phyloP scores from a whole-genome alignment of 2,797 vertebrate genomes.

The Acipenser ruthenus region DNA sequence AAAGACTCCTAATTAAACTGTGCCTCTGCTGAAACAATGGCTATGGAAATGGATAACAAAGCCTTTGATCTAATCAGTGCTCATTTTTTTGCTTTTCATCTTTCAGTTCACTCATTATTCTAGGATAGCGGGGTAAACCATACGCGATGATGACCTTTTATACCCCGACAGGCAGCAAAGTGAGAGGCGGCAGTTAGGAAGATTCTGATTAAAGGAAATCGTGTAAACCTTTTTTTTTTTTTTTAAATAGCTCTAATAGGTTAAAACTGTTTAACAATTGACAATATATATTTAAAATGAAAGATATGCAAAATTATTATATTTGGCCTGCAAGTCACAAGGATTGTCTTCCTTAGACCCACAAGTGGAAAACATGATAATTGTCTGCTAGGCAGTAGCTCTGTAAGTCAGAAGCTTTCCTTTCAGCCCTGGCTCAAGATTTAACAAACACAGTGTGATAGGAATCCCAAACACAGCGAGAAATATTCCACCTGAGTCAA shows the following conservation, averaged over 20 bases:
- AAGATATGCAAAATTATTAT: too few species aligned
- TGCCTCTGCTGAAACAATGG: constrained; percentile 4
- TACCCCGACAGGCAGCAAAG: not conserved
- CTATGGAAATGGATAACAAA: not conserved
- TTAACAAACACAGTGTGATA: not conserved
- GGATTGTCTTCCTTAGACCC: too few species aligned
- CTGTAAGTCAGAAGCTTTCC: not conserved
- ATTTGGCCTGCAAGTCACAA: too few species aligned
- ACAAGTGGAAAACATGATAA: not conserved
- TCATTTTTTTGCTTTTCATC: constrained; percentile 7
- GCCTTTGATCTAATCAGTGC: constrained; percentile 6
- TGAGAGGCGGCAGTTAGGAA: too few species aligned
- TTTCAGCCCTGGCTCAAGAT: not conserved
- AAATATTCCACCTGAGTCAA: too few species aligned
- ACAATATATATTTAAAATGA: too few species aligned
- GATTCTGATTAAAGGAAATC: too few species aligned
- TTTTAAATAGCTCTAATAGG: too few species aligned
- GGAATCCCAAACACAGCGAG: not conserved
- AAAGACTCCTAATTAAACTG: constrained; percentile 7
- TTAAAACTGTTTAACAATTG: too few species aligned
- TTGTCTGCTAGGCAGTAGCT: not conserved
- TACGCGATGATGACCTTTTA: not conserved
- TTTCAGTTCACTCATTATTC: not conserved
- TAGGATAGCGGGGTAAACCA: not conserved
- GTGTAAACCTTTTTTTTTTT: too few species aligned